Evolutionary conservation across 2,888 invertebrate genomes (phyloP).

Genomic region (Steinernema scapterisci): DNA sequence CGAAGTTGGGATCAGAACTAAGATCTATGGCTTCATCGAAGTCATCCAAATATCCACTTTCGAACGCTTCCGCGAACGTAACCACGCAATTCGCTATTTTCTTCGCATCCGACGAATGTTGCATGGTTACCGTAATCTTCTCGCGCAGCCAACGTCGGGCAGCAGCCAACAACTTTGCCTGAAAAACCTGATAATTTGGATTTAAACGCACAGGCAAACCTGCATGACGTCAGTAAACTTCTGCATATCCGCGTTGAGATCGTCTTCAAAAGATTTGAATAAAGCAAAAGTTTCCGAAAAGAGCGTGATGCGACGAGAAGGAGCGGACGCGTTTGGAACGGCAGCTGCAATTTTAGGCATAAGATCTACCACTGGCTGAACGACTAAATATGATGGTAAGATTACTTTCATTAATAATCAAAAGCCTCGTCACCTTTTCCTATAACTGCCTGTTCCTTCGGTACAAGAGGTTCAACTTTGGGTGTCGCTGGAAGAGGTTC

Average conservation of each 20-base stretch:
- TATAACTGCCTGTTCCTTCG: too few species aligned
- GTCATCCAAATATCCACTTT: constrained; percentile 20
- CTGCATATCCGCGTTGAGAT: not conserved
- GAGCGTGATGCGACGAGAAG: too few species aligned
- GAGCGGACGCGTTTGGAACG: too few species aligned
- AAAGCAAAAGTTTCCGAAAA: too few species aligned
- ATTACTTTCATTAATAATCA: too few species aligned
- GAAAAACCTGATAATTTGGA: not conserved
- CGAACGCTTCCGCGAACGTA: not conserved
- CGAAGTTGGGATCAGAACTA: not conserved
- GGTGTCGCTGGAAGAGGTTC: too few species aligned
- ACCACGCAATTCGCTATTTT: not conserved
- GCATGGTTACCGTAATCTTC: constrained; percentile 18
- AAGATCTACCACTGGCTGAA: too few species aligned
- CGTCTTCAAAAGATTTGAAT: not conserved
- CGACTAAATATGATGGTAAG: too few species aligned
- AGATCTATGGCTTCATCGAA: constrained; percentile 7
- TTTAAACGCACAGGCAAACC: not conserved
- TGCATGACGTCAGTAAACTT: not conserved
- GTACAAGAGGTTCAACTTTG: too few species aligned
- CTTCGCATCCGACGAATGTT: constrained; percentile 2
- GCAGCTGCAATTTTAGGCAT: too few species aligned
- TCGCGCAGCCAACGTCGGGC: constrained; percentile 11
- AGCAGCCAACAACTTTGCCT: not conserved
- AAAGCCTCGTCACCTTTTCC: too few species aligned